Evolutionary conservation across 2,888 invertebrate species (phyloP).

Genomic region (Nemapogon koenigi): DNA sequence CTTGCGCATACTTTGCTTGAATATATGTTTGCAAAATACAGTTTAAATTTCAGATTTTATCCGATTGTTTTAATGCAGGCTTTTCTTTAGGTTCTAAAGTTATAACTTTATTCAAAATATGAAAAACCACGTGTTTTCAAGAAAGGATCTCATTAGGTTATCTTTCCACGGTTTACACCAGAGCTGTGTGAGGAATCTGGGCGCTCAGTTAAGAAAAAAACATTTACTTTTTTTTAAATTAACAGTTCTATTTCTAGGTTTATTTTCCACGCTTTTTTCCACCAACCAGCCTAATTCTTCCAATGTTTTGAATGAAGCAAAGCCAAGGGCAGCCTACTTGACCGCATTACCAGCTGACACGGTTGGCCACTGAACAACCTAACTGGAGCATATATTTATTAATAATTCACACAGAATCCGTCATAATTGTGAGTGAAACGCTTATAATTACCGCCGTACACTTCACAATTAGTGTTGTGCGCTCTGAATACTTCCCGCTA

Average conservation of each 20-base stretch:
- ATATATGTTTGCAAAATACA: no score
- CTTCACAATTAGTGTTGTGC: slow-evolving; percentile 45
- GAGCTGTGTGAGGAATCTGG: no score
- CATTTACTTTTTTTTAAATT: not conserved
- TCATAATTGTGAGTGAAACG: slow-evolving; percentile 61
- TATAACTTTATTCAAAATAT: no score
- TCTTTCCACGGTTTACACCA: no score
- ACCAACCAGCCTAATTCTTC: not conserved
- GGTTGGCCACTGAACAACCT: slow-evolving; percentile 9
- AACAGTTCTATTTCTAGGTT: not conserved
- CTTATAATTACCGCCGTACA: slow-evolving; percentile 35
- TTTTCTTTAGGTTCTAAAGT: no score
- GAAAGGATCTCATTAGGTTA: no score
- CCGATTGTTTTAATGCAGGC: no score
- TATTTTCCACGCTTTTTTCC: not conserved
- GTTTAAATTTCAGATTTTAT: no score
- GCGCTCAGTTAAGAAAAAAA: no score
- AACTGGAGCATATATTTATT: slow-evolving; percentile 35
- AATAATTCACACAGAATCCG: slow-evolving; percentile 52
- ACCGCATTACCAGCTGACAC: slow-evolving; percentile 8
- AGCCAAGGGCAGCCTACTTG: slow-evolving; percentile 5
- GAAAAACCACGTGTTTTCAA: no score
- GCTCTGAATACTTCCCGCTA: slow-evolving; percentile 50
- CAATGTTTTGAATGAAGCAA: no score
- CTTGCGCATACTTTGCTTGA: no score